Percentiles rank a stretch among this genome's conserved stretches.
phyloP scores from a whole-genome alignment of 2,113 vertebrate species.

The Miniopterus natalensis region DNA sequence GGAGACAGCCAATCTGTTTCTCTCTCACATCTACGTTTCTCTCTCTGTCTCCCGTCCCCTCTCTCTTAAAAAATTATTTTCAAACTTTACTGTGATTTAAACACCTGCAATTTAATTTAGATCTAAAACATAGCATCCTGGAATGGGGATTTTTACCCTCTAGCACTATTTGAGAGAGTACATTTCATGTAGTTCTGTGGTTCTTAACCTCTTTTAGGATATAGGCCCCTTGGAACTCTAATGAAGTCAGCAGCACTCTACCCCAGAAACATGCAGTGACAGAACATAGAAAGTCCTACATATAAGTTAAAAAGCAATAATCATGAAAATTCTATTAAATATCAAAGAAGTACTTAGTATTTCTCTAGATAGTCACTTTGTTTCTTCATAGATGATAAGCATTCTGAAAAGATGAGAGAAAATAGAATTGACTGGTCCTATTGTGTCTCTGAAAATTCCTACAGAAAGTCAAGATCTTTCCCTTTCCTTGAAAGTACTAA shows the following conservation, averaged over 20 bases:
- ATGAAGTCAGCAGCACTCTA: neutral
- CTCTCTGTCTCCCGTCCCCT: too few relatives aligned
- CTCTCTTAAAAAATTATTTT: constrained; percentile 31
- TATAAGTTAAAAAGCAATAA: constrained; percentile 20
- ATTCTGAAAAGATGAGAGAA: constrained; percentile 29
- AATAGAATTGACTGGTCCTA: neutral
- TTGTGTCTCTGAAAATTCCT: constrained; percentile 44
- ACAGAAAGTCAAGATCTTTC: neutral
- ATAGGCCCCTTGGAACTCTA: neutral
- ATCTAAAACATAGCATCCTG: neutral
- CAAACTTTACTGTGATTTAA: constrained; percentile 57
- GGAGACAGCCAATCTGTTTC: neutral
- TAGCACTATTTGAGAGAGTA: neutral
- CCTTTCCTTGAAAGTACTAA: constrained; percentile 47
- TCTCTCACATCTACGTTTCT: neutral
- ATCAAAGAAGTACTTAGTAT: neutral
- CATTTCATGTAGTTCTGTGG: constrained; percentile 22
- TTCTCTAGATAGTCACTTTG: neutral
- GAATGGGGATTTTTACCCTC: constrained; percentile 29
- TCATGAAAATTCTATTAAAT: constrained; percentile 2
- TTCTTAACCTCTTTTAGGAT: constrained; percentile 31
- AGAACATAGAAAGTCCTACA: constrained; percentile 35
- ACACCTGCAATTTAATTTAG: neutral
- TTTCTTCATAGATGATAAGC: neutral
- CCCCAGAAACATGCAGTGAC: neutral